Conservation (phyloP, 1,140 invertebrate genomes). For the Propsilocerus akamusi region DNA sequence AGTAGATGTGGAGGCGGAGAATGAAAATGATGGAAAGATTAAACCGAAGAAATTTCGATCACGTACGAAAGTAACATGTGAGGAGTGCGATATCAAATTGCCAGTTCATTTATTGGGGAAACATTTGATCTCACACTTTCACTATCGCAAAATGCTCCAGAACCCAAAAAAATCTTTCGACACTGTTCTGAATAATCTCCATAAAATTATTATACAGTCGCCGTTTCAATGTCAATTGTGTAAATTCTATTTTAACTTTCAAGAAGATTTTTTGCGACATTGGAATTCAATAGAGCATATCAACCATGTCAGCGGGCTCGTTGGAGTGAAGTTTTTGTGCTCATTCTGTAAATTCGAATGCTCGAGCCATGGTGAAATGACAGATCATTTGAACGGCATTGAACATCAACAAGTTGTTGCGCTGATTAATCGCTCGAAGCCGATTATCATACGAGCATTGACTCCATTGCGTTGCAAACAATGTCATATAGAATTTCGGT, state of each 20-base stretch:
- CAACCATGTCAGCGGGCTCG: conserved; percentile 10
- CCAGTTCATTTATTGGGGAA: conserved; percentile 51
- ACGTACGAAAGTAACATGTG: conserved; percentile 29
- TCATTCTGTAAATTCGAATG: conserved; percentile 54
- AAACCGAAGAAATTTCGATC: conserved; percentile 29
- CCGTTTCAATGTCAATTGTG: conserved; percentile 70
- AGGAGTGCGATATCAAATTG: conserved; percentile 47
- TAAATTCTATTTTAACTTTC: conserved; percentile 65
- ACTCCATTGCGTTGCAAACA: conserved; percentile 35
- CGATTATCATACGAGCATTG: conserved; percentile 55
- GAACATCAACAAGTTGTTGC: conserved; percentile 50
- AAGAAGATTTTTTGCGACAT: conserved; percentile 50
- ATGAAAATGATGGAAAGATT: conserved; percentile 30
- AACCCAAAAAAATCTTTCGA: conserved; percentile 20
- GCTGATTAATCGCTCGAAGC: conserved; percentile 57
- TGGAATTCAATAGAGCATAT: conserved; percentile 49
- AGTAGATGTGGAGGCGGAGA: neutral
- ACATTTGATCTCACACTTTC: conserved; percentile 67
- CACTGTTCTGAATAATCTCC: conserved; percentile 55
- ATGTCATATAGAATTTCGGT: conserved; percentile 41
- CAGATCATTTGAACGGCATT: conserved; percentile 41
- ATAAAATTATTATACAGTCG: conserved; percentile 51
- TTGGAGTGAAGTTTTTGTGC: conserved; percentile 46
- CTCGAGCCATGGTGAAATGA: conserved; percentile 41
- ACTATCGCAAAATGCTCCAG: conserved; percentile 43